Base-by-base conservation (phyloP, 2,888 invertebrate genomes). In the Ochropacha duplaris region DNA sequence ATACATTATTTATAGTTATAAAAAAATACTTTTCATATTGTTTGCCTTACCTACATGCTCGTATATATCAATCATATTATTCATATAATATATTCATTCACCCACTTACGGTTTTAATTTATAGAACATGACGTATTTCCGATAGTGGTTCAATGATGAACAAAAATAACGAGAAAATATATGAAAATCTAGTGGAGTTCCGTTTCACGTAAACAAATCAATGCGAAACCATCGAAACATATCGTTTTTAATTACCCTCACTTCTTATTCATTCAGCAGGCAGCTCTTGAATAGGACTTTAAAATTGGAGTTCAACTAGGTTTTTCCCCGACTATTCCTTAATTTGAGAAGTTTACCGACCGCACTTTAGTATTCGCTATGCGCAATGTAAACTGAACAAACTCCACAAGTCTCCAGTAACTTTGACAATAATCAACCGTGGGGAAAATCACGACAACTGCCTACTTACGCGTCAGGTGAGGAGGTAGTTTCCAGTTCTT, bases 391-490 rank as follows among this genome's bases (percentile, higher is more conserved):
- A 83, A 79, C 81, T 74, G 69, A 76, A 71, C 72, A 65, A 76
- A 82, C 73, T 79, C 65, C 54, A 55, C 59, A 71, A 74, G 71
- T 75, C 72, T 62, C 55, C 19, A 19, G 66, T 71, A 86, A 85
- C 81, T 86, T 84, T 78, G 77, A 81, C 81, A 82, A 84, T 86
- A 81, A 82, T 81, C 78, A 82, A 76, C 80, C 70, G 72, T 71
- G 71, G 60, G 74, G 73, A 76, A 81, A 81, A 78, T 78, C 74
- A 64, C 64, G 68, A 61, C 69, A 71, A 76, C 62, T 44, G 9
- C 44, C 44, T 44, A 44, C 44, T 44, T 44, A 44, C 19, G 44
- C 6, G 44, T 44, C 19, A 44, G 44, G 28, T n/a, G n/a, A 50
- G 14, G n/a, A n/a, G n/a, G n/a, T n/a, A n/a, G n/a, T n/a, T n/a